Percentiles rank a stretch among this genome's conserved stretches.
phyloP scores from a whole-genome alignment of 2,888 invertebrate genomes.

The Eubasilissa splendida region DNA sequence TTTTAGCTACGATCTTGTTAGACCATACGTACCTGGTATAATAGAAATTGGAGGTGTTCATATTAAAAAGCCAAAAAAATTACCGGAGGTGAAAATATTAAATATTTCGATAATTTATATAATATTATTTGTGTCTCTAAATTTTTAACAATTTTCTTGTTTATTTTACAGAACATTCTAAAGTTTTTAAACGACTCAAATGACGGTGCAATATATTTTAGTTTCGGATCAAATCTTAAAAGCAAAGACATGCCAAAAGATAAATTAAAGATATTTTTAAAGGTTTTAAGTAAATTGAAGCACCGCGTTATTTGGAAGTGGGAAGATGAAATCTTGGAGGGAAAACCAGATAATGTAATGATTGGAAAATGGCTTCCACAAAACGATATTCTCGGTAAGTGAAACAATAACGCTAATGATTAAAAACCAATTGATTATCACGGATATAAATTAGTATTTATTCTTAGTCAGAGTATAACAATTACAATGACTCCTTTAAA shows the following conservation, averaged over 20 bases:
- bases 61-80: conserved; percentile 64
- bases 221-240: conserved; percentile 68
- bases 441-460: too few species aligned
- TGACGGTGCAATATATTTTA: conserved; percentile 69
- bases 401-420: background rate
- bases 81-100: conserved; percentile 59
- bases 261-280: conserved; percentile 64
- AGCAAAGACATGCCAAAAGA: conserved; percentile 66
- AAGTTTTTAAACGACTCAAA: conserved; percentile 65
- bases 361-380: conserved; percentile 74
- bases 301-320: conserved; percentile 70
- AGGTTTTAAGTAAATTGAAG: conserved; percentile 65
- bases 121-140: too few species aligned
- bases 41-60: conserved; percentile 74
- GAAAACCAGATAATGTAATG: conserved; percentile 67
- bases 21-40: conserved; percentile 67
- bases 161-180: conserved; percentile 62
- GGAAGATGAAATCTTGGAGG: conserved; percentile 65
- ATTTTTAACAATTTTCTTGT: background rate
- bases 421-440: background rate
- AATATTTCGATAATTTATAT: too few species aligned
- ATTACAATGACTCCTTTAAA: too few species aligned
- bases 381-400: conserved; percentile 66
- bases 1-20: conserved; percentile 66
- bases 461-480: too few species aligned